These are phyloP conservation scores for Sander lucioperca DNA, from an alignment of 2,113 vertebrate genomes.

Conservation along the genomic window DNA sequence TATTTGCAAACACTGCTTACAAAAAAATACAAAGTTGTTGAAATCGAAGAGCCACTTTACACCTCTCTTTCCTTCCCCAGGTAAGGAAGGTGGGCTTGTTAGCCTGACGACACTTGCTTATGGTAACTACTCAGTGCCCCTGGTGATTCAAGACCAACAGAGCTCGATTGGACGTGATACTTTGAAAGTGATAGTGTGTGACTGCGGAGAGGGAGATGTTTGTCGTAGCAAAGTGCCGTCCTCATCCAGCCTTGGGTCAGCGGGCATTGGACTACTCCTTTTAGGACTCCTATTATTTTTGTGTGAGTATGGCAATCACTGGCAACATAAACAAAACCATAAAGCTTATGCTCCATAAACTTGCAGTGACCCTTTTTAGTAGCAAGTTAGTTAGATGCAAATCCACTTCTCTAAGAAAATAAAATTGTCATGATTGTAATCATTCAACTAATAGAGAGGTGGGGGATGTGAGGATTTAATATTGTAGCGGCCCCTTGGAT, in stretches of 20 bases:
- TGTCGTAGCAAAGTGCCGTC: slow-evolving; percentile 34
- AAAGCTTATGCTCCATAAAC: not conserved
- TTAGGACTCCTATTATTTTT: slow-evolving; percentile 76
- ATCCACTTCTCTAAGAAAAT: not conserved
- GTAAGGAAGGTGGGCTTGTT: slow-evolving; percentile 71
- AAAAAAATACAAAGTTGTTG: not conserved
- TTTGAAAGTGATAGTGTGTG: slow-evolving; percentile 78
- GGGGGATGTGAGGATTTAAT: not conserved
- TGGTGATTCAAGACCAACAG: slow-evolving; percentile 85
- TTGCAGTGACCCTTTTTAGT: not conserved
- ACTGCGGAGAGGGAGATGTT: slow-evolving; percentile 59
- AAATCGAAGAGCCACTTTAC: not conserved
- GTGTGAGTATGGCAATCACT: slow-evolving; percentile 76
- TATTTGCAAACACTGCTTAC: not conserved
- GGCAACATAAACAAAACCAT: not conserved
- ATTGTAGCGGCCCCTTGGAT: no score
- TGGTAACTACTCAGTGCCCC: slow-evolving; percentile 80
- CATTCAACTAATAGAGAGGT: not conserved
- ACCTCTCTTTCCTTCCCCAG: slow-evolving; percentile 31
- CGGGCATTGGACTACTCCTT: slow-evolving; percentile 71
- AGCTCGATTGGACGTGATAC: slow-evolving; percentile 50
- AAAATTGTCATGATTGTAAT: not conserved
- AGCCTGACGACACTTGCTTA: slow-evolving; percentile 72
- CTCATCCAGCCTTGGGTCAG: slow-evolving; percentile 45
- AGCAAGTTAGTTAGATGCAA: not conserved